Base-by-base conservation (phyloP, 1,140 invertebrate species). In the Ceratitis capitata region DNA sequence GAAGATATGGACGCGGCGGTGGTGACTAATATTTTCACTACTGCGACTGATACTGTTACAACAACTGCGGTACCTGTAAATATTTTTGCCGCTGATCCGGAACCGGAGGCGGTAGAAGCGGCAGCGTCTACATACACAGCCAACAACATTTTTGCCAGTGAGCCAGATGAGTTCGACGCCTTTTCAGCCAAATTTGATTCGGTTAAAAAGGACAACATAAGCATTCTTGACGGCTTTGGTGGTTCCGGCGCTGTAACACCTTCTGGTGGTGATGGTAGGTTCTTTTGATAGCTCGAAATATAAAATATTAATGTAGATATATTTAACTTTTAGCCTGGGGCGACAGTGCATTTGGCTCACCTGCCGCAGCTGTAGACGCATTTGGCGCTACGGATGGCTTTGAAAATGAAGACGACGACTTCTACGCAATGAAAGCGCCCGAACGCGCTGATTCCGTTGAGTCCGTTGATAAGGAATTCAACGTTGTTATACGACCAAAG, bases 131-230 rank as follows among this genome's bases (percentile, higher is more conserved):
- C 86, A 47, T 88, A 89, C 84, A 26, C 69, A 26, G 88, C 82
- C 5, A 88, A 85, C 83, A 91, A 91, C 90, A 93, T 89, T 23
- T 91, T 92, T 82, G 90, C 90, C 19, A 78, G 82, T 0, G 90
- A 91, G 19, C 92, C 92, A 2, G 95, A 96, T 86, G 94, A 94
- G 23, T 96, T 96, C 85, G 97, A 97, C 91, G 96, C 96, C 1
- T 98, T 98, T 88, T 95, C 96, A 3, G 95, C 96, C 1, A 97
- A 97, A 91, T 98, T 98, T 88, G 96, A 97, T 82, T 95, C 93
- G 61, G 94, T 93, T 4, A 94, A 93, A 86, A 92, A 92, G 86
- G 93, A 93, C 12, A 95, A 89, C 89, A 91, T 74, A 91, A 94
- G 87, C 87, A 90, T 87, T 87, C 86, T 85, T 84, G 93, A 94